Conservation (phyloP, 2,888 invertebrate species). For the Allygus modestus region DNA sequence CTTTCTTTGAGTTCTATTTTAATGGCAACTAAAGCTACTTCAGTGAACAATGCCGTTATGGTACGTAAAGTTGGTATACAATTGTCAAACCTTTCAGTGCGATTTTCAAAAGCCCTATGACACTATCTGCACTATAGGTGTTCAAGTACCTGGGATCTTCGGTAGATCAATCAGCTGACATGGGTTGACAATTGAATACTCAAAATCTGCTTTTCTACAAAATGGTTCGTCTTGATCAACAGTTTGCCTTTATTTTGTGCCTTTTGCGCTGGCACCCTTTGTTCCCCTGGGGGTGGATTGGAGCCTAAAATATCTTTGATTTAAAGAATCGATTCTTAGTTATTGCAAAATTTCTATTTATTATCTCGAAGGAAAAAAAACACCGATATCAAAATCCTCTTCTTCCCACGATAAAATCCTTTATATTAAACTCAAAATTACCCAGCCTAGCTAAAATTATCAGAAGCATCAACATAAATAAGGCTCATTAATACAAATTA, state of each 20-base stretch:
- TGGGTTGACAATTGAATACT: constrained; percentile 14
- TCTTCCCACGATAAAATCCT: no score
- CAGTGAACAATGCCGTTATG: background rate
- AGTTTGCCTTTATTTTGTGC: constrained; percentile 57
- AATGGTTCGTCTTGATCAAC: background rate
- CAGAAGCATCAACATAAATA: no score
- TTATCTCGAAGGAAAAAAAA: no score
- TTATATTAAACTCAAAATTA: no score
- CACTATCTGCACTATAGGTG: background rate
- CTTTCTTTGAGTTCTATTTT: constrained; percentile 1
- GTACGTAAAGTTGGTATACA: background rate
- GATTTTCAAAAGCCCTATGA: background rate
- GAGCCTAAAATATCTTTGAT: no score
- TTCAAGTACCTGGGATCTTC: no score
- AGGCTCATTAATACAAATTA: no score
- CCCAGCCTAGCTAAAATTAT: no score
- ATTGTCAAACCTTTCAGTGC: background rate
- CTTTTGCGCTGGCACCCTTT: constrained; percentile 58
- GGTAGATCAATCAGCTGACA: background rate
- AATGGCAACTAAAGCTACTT: background rate
- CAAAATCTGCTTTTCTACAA: background rate
- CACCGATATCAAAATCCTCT: no score
- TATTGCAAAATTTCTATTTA: no score
- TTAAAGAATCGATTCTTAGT: no score
- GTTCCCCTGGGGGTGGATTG: constrained; percentile 39